Percentiles rank a stretch among this genome's conserved stretches.
phyloP scores from a whole-genome alignment of 2,797 vertebrate genomes.

The Amblyraja radiata region DNA sequence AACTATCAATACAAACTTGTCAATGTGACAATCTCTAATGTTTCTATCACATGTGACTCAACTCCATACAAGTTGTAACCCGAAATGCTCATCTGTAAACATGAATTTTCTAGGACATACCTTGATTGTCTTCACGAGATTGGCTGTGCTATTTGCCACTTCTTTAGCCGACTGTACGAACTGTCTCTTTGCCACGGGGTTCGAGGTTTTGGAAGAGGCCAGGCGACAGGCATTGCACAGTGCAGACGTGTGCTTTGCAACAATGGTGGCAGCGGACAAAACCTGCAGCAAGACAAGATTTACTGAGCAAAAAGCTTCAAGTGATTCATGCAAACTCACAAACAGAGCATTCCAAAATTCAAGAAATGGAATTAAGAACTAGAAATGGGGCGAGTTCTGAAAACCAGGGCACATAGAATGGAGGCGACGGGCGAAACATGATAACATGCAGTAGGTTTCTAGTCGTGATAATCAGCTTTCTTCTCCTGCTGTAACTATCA shows the following conservation, averaged over 20 bases:
- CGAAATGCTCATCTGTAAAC: neutral
- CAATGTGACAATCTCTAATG: neutral
- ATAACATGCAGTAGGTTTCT: too few species aligned
- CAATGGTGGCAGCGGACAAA: conserved; percentile 91
- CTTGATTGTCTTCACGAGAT: conserved; percentile 97
- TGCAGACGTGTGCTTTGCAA: conserved; percentile 94
- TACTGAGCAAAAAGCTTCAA: neutral
- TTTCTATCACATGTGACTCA: neutral
- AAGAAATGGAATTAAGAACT: too few species aligned
- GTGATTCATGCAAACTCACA: neutral
- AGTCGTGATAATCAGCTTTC: too few species aligned
- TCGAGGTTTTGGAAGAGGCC: conserved; percentile 85
- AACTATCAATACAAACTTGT: neutral
- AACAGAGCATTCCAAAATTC: neutral
- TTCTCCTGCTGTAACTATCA: too few species aligned
- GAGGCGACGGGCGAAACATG: too few species aligned
- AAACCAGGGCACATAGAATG: too few species aligned
- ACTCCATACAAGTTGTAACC: too few species aligned
- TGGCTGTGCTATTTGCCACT: conserved; percentile 95
- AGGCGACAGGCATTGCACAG: conserved; percentile 91
- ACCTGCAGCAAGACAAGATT: conserved; percentile 59
- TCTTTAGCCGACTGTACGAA: conserved; percentile 97
- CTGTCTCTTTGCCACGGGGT: conserved; percentile 94
- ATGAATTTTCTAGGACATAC: conserved; percentile 50
- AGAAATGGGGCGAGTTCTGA: too few species aligned